Base-by-base conservation (phyloP, 2,797 vertebrate species). In the Bradypus variegatus region DNA sequence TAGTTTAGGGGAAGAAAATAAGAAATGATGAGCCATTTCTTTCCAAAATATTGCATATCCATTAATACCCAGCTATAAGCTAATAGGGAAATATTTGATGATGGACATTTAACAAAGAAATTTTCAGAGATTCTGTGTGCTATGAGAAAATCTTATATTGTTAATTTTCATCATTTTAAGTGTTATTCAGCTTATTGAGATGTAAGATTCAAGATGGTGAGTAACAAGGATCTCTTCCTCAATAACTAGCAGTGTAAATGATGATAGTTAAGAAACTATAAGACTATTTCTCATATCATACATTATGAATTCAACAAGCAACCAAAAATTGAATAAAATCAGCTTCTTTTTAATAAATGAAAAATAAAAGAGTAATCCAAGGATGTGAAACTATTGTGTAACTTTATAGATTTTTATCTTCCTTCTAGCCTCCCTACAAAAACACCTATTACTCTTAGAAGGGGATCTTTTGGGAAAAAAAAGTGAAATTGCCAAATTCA, bases 241-340 rank as follows among this genome's bases (percentile, higher is more conserved):
- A 41, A 48, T 67, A 76, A 67, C 55, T 64, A 89, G 53, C 50
- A 72, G 31, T 31, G 7, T 58, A 9, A 58, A 58, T 58, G 21
- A 58, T 21, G 50, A 50, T 13, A 14, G 11, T 50, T 50, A 50
- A 50, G 50, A 89, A 67, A 50, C 8, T 18, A 78, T 27, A 41
- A 10, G 69, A 45, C 0, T 6, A 13, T 19, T 15, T 58, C 6
- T 50, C 53, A 36, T 50, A 3, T 4, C 2, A 2, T 33, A 21
- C 9, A 16, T 29, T 55, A 78, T 23, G 53, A n/a, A 50, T 89
- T 89, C 73, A 84, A 53, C 2, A 62, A 88, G 50, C 38, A 78
- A 36, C 25, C 62, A 75, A 58, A 77, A 83, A 48, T 11, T 10
- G 27, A 38, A 41, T 65, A 80, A 36, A 29, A 55, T 67, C 14